Conservation (phyloP, 2,113 vertebrate species). For the Phoenicopterus ruber region DNA sequence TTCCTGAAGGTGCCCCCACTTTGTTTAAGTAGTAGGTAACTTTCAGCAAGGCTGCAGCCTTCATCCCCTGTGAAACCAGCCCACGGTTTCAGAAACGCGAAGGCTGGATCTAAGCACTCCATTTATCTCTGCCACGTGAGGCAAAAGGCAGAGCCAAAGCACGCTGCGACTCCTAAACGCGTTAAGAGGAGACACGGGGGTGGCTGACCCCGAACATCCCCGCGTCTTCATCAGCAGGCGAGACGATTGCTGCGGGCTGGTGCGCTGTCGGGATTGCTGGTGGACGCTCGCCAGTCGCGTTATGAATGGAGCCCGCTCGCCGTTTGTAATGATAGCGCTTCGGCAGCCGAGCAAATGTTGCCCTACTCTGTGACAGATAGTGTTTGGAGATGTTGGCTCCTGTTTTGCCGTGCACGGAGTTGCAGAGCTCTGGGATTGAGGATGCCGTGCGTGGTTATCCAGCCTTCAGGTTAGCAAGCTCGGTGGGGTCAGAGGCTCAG, state of each 20-base stretch:
- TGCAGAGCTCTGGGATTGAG: background rate
- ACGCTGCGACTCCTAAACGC: background rate
- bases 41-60: background rate
- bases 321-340: background rate
- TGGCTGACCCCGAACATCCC: background rate
- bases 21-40: background rate
- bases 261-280: background rate
- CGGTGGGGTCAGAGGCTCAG: background rate
- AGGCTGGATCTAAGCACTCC: background rate
- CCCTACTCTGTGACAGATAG: background rate
- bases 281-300: background rate
- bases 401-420: fast-evolving
- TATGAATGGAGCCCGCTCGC: background rate
- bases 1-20: background rate
- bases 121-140: background rate
- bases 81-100: background rate
- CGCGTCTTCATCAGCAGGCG: fast-evolving
- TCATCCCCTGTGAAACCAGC: background rate
- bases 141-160: background rate
- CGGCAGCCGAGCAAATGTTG: background rate
- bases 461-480: background rate
- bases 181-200: background rate
- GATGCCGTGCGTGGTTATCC: fast-evolving
- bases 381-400: background rate
- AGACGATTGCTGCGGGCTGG: fast-evolving